Evolutionary conservation across 92 coral and sea anemone species (phyloP).

Genomic region (Hydrozoanthus gracilis): DNA sequence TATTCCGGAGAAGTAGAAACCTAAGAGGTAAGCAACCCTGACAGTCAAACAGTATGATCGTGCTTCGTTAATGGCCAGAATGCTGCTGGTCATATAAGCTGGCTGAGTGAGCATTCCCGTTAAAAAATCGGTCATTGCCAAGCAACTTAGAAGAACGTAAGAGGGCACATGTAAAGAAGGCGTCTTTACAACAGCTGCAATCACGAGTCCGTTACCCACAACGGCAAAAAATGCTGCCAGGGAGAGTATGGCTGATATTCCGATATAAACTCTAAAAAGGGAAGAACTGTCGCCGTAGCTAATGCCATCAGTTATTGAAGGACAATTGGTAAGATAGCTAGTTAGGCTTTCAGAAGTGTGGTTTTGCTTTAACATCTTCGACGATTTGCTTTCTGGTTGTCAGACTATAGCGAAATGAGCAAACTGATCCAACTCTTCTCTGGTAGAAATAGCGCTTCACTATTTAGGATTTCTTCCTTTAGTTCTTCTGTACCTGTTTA

Average conservation of each 20-base stretch:
- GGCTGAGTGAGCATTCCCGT: constrained; percentile 23
- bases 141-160: neutral
- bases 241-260: neutral
- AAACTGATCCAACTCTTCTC: too few relatives aligned
- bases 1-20: neutral
- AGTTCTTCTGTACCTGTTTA: too few relatives aligned
- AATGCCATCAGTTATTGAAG: neutral
- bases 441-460: too few relatives aligned
- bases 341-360: too few relatives aligned
- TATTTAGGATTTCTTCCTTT: too few relatives aligned
- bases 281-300: neutral
- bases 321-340: neutral
- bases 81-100: neutral
- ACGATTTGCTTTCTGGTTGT: too few relatives aligned
- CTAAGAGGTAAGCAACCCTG: neutral
- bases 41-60: neutral
- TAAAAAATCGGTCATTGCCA: constrained; percentile 10
- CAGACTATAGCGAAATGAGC: too few relatives aligned
- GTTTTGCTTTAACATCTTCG: too few relatives aligned
- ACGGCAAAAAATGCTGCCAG: constrained; percentile 4
- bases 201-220: constrained; percentile 1
- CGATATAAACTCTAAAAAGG: neutral
- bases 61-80: neutral
- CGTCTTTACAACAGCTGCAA: constrained; percentile 2
- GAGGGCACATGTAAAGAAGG: neutral